Percentiles rank a stretch among this genome's conserved stretches.
phyloP scores from a whole-genome alignment of 2,888 invertebrate genomes.

The Hypomecis punctinalis region DNA sequence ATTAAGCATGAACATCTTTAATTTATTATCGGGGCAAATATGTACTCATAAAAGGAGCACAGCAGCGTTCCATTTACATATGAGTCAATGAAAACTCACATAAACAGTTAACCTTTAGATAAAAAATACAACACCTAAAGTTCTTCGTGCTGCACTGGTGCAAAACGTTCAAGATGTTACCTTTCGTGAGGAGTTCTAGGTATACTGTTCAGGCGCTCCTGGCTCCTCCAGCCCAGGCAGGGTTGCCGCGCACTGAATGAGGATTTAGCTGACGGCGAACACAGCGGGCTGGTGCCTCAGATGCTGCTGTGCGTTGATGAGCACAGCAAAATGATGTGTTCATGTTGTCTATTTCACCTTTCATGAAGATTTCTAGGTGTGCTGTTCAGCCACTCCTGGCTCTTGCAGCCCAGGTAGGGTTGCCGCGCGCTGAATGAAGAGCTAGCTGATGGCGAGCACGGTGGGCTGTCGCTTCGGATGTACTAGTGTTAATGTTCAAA shows the following conservation, averaged over 20 bases:
- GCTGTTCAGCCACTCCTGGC: constrained; percentile 92
- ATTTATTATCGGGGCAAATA: no score
- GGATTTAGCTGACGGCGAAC: constrained; percentile 87
- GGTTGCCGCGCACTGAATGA: constrained; percentile 94
- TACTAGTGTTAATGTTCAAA: constrained; percentile 87
- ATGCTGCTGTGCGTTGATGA: constrained; percentile 90
- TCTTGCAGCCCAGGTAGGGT: constrained; percentile 96
- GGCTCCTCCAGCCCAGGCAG: constrained; percentile 95
- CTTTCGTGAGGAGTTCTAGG: constrained; percentile 94
- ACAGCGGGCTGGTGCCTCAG: constrained; percentile 88
- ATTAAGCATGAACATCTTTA: no score
- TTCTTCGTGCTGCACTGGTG: no score
- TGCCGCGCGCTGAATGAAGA: constrained; percentile 93
- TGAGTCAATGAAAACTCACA: no score
- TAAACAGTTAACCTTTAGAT: no score
- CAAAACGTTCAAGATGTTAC: background rate
- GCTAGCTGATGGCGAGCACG: constrained; percentile 87
- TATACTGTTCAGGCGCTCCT: constrained; percentile 91
- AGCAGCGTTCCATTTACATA: no score
- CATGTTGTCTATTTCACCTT: background rate
- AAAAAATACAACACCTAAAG: no score
- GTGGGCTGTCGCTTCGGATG: constrained; percentile 88
- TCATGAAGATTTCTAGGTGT: constrained; percentile 95
- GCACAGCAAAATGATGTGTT: constrained; percentile 86
- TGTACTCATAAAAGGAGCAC: no score